Conservation (phyloP, 2,888 invertebrate species). For the Cephus rjabovi region DNA sequence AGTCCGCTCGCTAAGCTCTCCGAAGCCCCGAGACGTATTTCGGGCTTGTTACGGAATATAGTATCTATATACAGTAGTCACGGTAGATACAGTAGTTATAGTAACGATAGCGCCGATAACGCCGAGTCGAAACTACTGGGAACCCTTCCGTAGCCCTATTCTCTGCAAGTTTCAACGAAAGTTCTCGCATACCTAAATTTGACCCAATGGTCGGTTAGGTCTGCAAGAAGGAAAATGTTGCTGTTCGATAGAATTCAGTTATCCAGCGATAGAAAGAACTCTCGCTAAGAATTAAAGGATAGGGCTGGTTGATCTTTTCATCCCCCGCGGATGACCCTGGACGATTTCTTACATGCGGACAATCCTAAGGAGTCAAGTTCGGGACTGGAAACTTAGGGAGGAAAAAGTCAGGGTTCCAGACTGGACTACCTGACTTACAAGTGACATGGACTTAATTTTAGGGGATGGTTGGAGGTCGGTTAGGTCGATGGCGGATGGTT, state of each 20-base stretch:
- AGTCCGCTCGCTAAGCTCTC: slow-evolving; percentile 10
- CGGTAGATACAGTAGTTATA: not conserved
- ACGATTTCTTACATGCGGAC: not conserved
- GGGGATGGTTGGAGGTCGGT: not conserved
- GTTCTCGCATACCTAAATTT: too few species aligned
- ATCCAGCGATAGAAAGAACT: too few species aligned
- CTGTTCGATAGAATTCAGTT: too few species aligned
- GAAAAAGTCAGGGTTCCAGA: not conserved
- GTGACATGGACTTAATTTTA: not conserved
- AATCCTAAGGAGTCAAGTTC: not conserved
- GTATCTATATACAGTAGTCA: not conserved
- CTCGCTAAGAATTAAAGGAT: too few species aligned
- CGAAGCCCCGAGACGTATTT: slow-evolving; percentile 10
- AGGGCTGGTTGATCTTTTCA: not conserved
- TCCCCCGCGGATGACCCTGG: not conserved
- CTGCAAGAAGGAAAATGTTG: too few species aligned
- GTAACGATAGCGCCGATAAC: not conserved
- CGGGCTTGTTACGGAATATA: not conserved
- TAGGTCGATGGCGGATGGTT: not conserved
- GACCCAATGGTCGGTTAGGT: too few species aligned
- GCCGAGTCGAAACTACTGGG: not conserved
- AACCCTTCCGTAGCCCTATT: not conserved
- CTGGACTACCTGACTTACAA: not conserved
- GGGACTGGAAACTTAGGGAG: not conserved
- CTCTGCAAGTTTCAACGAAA: too few species aligned